Base-by-base conservation (phyloP, 2,113 vertebrate species). In the Myotis brandtii region DNA sequence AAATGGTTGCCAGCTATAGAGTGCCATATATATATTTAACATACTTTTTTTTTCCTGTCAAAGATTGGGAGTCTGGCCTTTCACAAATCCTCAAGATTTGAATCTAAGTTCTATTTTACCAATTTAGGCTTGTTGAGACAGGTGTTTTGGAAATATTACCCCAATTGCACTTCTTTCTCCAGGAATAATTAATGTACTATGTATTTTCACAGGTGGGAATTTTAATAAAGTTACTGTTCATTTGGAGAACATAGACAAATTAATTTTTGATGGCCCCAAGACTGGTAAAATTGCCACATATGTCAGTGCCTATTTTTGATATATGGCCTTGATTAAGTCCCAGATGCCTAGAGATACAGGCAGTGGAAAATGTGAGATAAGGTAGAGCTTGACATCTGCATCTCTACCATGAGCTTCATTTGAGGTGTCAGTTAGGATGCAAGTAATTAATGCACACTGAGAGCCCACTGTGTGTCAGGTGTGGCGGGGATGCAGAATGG, bases 141-240 rank as follows among this genome's bases (percentile, higher is more conserved):
- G 92, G 48, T 17, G 21, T 77, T 86, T 96, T 95, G 9, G 25
- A 95, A 76, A 80, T 88, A 85, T 5, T 9, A 66, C 59, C 8
- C 14, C 34, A 75, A 27, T 50, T 37, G n/a, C 32, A 76, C 8
- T 88, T 91, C 20, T 87, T 94, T 56, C 52, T 93, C 64, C 48
- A 1, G 0, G 67, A 92, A 94, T 92, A 94, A 90, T 43, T 96
- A 97, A 90, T 86, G 16, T 6, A 77, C 62, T 48, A 56, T 21
- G 23, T 14, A 32, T 97, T 97, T 62, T 96, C 91, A 96, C 21
- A 93, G 14, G 93, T 93, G 64, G 37, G 9, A 37, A 96, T 98
- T 95, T 96, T 83, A 94, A 95, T 85, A 96, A 90, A 91, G 85
- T 67, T 86, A 80, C n/a, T 89, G 80, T 94, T 91, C 69, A 88